Percentiles rank a stretch among this genome's conserved stretches.
Conservation (phyloP, 2,888 invertebrate genomes). For the Euphydryas editha region DNA sequence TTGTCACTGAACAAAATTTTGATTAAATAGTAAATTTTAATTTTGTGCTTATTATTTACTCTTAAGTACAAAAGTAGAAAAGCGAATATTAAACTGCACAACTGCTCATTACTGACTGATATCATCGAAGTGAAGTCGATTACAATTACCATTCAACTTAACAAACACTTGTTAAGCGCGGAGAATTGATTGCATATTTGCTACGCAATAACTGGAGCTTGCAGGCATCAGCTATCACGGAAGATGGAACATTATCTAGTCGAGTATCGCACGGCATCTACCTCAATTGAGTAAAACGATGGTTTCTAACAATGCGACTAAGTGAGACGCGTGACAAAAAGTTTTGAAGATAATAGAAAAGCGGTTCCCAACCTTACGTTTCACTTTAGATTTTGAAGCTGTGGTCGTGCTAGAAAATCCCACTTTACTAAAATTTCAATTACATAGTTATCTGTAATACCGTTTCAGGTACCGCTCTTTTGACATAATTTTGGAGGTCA, state of each 20-base stretch:
- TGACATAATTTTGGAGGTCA: slow-evolving; percentile 51
- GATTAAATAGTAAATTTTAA: background rate
- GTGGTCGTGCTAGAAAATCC: slow-evolving; percentile 69
- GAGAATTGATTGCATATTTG: slow-evolving; percentile 61
- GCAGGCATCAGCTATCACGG: slow-evolving; percentile 68
- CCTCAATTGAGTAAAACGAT: slow-evolving; percentile 70
- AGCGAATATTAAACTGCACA: background rate
- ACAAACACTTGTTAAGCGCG: slow-evolving; percentile 38
- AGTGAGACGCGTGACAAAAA: slow-evolving; percentile 76
- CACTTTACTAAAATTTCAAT: slow-evolving; percentile 63
- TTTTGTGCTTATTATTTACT: background rate
- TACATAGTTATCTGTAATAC: slow-evolving; percentile 69
- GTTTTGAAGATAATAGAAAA: slow-evolving; percentile 67
- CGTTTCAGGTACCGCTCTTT: slow-evolving; percentile 72
- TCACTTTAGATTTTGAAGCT: slow-evolving; percentile 69
- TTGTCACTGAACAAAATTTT: background rate
- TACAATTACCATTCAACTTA: slow-evolving; percentile 23
- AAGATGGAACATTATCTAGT: slow-evolving; percentile 60
- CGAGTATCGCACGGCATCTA: slow-evolving; percentile 73
- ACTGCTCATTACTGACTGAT: slow-evolving; percentile 5
- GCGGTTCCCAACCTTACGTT: slow-evolving; percentile 72
- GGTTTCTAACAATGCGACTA: slow-evolving; percentile 61
- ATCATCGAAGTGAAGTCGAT: slow-evolving; percentile 5
- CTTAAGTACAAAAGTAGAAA: background rate
- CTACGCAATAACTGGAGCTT: slow-evolving; percentile 66